Conservation (phyloP, 2,888 invertebrate genomes). For the Limnephilus rhombicus region DNA sequence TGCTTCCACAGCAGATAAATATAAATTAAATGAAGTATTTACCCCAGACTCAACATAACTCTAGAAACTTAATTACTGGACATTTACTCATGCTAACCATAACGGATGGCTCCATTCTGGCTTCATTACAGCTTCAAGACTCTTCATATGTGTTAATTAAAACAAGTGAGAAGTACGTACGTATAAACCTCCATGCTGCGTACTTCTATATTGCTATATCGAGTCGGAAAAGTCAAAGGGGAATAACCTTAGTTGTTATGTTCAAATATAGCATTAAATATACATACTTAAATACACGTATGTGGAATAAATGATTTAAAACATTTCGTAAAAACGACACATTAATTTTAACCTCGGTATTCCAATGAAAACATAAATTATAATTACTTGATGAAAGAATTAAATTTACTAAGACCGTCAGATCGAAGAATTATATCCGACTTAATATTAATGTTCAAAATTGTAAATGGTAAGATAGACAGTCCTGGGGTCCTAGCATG, state of each 20-base stretch:
- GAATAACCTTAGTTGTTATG: background rate
- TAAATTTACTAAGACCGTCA: too few relatives aligned
- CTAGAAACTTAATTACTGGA: slow-evolving; percentile 4
- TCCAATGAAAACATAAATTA: too few relatives aligned
- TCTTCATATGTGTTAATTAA: slow-evolving; percentile 20
- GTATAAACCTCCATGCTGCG: background rate
- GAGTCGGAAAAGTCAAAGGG: background rate
- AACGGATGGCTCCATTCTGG: background rate
- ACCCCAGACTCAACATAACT: background rate
- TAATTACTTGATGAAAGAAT: too few relatives aligned
- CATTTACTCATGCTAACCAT: background rate
- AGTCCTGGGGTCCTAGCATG: too few relatives aligned
- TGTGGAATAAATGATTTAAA: too few relatives aligned
- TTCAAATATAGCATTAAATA: too few relatives aligned
- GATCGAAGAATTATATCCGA: too few relatives aligned
- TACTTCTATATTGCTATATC: background rate
- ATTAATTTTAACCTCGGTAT: too few relatives aligned
- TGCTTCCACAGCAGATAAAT: background rate
- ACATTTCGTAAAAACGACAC: too few relatives aligned
- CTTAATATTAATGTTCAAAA: too few relatives aligned
- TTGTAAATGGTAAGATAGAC: too few relatives aligned
- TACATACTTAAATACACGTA: too few relatives aligned
- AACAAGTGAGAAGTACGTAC: background rate
- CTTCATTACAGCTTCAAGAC: slow-evolving; percentile 6
- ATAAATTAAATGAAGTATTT: background rate